Evolutionary conservation across 2,113 vertebrate genomes (phyloP), one percentile per base, ranked within the genome.

Genomic region (Onychostruthus taczanowskii): DNA sequence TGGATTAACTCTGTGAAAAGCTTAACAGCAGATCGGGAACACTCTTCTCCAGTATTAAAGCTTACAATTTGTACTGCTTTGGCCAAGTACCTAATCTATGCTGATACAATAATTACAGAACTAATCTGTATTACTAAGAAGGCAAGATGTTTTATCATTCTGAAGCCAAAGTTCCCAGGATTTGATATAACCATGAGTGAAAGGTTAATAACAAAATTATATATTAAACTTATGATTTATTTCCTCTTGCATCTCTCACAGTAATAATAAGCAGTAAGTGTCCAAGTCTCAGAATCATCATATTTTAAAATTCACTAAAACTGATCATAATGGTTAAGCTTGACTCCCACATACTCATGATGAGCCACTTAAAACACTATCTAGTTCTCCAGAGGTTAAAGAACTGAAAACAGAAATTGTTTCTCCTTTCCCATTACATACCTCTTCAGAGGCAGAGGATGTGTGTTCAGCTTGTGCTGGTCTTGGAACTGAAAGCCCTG

Each of bases 401-500:
- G 16, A 37, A 50, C 56, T 92, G 72, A 49, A 74, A 73, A 4
- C 49, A 84, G 31, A 63, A 88, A 67, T 49, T 5, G 24, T 41
- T 89, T 84, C 35, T 62, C 41, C 50, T 87, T 94, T 89, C 47
- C 79, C 58, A 91, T 49, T 56, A 97, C 98, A 81, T 96, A 99
- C 99, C 98, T 99, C 99, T 89, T 99, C 99, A 85, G 96, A 97
- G 84, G 98, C 92, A 61, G 98, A 97, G 50, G 97, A 96, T 7
- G 98, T 95, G 94, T 97, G 97, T 43, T 99, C 99, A 50, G 98
- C 94, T 84, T 98, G 98, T 24, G 97, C 85, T n/a, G 98, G 98
- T 74, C 99, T 98, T 33, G 99, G 99, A 89, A 99, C 96, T 3
- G 99, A 99, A 88, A 99, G 98, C 52, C 98, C 98, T 7, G 98